Evolutionary conservation across 2,888 invertebrate genomes (phyloP).

Genomic region (Mongoloraphidia duomilia): DNA sequence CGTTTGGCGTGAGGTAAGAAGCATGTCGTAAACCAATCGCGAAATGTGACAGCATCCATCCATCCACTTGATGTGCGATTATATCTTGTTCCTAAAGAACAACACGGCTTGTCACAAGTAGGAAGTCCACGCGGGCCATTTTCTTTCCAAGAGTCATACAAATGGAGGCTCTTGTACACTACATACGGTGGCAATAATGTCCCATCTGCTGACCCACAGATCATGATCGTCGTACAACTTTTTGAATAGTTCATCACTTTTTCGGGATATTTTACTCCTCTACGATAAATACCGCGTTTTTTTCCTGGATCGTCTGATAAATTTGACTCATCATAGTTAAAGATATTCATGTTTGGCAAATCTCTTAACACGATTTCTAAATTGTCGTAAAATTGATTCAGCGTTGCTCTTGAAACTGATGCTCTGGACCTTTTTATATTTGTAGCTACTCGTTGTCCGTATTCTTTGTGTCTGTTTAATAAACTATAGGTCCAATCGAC

Average conservation of each 20-base stretch:
- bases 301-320: slow-evolving; percentile 22
- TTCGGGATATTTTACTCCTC: slow-evolving; percentile 11
- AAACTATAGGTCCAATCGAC: slow-evolving; percentile 9
- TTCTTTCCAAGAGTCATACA: slow-evolving; percentile 8
- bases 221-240: slow-evolving; percentile 17
- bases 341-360: slow-evolving; percentile 9
- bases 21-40: slow-evolving; percentile 6
- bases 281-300: slow-evolving; percentile 15
- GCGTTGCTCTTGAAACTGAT: slow-evolving; percentile 5
- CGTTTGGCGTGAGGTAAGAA: slow-evolving; percentile 9
- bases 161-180: slow-evolving; percentile 15
- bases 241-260: slow-evolving; percentile 12
- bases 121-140: slow-evolving; percentile 5
- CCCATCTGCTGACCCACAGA: slow-evolving; percentile 18
- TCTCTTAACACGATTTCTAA: no score
- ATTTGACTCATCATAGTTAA: slow-evolving; percentile 21
- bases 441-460: slow-evolving; percentile 9
- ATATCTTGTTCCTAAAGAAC: neutral
- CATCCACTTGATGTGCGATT: slow-evolving; percentile 6
- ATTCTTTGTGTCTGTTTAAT: slow-evolving; percentile 9
- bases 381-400: slow-evolving; percentile 5
- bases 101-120: slow-evolving; percentile 8
- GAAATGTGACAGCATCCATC: slow-evolving; percentile 2
- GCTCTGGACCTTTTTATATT: slow-evolving; percentile 12
- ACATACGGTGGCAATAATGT: slow-evolving; percentile 20